phyloP scores from a whole-genome alignment of 1,140 invertebrate genomes.

The Pseudomyrmex cubaensis region DNA sequence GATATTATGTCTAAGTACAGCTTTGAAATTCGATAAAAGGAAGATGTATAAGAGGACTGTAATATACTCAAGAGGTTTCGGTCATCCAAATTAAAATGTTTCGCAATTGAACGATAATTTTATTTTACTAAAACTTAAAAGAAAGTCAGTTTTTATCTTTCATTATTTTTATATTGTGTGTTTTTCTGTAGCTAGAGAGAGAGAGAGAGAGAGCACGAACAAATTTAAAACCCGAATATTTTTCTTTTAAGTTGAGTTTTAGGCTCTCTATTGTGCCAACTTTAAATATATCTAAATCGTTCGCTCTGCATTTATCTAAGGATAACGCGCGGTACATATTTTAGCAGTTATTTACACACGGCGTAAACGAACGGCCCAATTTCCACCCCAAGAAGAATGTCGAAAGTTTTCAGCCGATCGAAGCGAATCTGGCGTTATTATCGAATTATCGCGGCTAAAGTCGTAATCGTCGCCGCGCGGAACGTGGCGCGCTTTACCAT shows the following conservation, averaged over 20 bases:
- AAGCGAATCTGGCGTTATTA: conserved; percentile 49
- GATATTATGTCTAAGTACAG: background rate
- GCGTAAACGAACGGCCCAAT: background rate
- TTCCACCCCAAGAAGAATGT: background rate
- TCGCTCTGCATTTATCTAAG: background rate
- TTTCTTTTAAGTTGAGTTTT: too few species aligned
- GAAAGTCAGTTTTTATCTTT: background rate
- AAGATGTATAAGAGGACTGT: background rate
- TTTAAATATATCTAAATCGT: background rate
- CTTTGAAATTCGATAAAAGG: conserved; percentile 12
- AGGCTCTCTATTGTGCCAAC: background rate
- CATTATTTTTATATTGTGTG: background rate
- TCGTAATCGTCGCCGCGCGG: conserved; percentile 30
- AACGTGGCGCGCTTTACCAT: conserved; percentile 10
- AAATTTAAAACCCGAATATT: background rate
- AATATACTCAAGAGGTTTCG: background rate
- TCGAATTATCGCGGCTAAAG: conserved; percentile 54
- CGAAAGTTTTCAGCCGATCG: conserved; percentile 25
- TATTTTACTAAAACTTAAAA: background rate
- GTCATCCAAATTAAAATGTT: background rate
- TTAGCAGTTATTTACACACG: conserved; percentile 16
- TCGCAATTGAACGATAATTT: background rate
- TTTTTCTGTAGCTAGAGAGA: background rate
- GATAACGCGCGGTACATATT: background rate
- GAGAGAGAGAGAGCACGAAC: too few species aligned